Percentiles rank a stretch among this genome's conserved stretches.
These are phyloP conservation scores for Falco novaeseelandiae DNA, from an alignment of 2,797 vertebrate genomes.

Conservation along the genomic window DNA sequence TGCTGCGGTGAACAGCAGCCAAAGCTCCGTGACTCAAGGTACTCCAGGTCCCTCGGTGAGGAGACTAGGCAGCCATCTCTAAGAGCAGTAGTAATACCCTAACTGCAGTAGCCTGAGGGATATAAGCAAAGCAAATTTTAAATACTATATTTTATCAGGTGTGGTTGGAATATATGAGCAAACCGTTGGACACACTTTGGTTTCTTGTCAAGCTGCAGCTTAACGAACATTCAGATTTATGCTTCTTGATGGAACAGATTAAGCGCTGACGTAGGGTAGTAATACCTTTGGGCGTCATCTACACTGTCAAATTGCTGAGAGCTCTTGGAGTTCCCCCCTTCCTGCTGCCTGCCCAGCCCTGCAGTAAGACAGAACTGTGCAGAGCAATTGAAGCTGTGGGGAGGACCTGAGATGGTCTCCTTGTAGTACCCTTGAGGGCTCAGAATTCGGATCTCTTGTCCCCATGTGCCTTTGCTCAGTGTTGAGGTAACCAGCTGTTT, in stretches of 20 bases:
- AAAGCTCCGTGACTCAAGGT: neutral
- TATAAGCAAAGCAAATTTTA: neutral
- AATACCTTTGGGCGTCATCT: neutral
- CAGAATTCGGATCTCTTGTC: neutral
- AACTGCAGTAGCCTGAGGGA: neutral
- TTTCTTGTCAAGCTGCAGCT: neutral
- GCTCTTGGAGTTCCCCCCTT: neutral
- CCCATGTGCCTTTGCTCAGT: neutral
- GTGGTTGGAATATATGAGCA: neutral
- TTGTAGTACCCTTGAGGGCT: neutral
- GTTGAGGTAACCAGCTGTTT: neutral
- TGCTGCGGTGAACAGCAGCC: neutral
- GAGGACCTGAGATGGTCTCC: neutral
- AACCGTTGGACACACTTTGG: neutral
- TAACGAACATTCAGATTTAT: neutral
- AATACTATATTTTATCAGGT: neutral
- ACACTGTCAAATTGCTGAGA: neutral
- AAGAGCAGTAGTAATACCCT: neutral
- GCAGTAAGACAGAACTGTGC: neutral
- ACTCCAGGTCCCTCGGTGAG: neutral
- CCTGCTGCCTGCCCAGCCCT: neutral
- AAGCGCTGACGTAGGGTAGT: neutral
- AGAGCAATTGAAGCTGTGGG: neutral
- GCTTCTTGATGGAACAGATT: neutral
- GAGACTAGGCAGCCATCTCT: neutral